A percentile compares a stretch with the other conserved stretches of the same genome.
phyloP scores from a whole-genome alignment of 30 jellyfish, hydroid and myxozoan species.

The Cassiopea andromeda region DNA sequence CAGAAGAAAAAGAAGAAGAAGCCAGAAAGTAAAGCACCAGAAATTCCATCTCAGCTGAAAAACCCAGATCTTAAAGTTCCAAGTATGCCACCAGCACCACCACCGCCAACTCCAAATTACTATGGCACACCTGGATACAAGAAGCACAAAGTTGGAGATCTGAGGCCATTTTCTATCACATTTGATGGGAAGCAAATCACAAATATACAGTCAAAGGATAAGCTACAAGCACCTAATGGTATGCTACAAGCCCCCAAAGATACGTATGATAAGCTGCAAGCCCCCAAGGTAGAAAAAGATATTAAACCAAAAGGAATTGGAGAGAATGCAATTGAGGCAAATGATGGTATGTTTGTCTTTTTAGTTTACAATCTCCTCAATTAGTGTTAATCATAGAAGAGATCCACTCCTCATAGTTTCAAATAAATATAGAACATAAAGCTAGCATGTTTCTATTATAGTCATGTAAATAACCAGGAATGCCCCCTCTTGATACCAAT shows the following conservation, averaged over 20 bases:
- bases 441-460: too few species aligned
- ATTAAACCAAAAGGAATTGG: too few species aligned
- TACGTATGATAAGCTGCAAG: not conserved
- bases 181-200: slow-evolving; percentile 66
- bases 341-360: too few species aligned
- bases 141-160: slow-evolving; percentile 57
- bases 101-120: slow-evolving; percentile 29
- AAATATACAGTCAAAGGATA: slow-evolving; percentile 22
- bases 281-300: too few species aligned
- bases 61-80: slow-evolving; percentile 46
- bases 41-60: slow-evolving; percentile 37
- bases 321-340: too few species aligned
- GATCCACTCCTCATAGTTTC: too few species aligned
- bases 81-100: slow-evolving; percentile 42
- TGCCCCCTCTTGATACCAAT: too few species aligned
- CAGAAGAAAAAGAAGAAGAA: slow-evolving; percentile 34
- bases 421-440: too few species aligned
- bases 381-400: too few species aligned
- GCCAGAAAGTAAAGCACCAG: slow-evolving; percentile 31
- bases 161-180: slow-evolving; percentile 39
- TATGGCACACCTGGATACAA: slow-evolving; percentile 37
- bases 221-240: not conserved
- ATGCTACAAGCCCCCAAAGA: not conserved
- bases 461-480: too few species aligned
- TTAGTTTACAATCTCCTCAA: too few species aligned